phyloP scores from a whole-genome alignment of 2,888 invertebrate species.

The Amiota mariae region DNA sequence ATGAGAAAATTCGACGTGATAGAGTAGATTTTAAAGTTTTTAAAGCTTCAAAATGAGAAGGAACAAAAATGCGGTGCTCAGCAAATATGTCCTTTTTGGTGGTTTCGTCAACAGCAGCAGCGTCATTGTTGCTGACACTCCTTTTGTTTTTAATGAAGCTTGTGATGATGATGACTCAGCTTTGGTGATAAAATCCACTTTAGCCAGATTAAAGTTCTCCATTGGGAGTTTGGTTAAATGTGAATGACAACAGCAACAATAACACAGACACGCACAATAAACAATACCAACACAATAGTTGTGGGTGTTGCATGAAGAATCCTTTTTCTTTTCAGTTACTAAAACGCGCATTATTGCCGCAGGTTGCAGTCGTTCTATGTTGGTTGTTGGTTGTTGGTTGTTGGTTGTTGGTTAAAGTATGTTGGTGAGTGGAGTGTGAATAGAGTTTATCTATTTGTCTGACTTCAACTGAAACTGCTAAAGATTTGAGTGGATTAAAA shows the following conservation, averaged over 20 bases:
- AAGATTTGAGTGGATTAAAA: not conserved
- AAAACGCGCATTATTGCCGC: no score
- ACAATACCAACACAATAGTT: not conserved
- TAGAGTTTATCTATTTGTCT: no score
- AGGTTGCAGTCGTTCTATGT: no score
- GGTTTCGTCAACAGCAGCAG: not conserved
- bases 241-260: not conserved
- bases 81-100: not conserved
- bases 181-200: slow-evolving; percentile 28
- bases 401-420: no score
- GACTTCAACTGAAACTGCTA: not conserved
- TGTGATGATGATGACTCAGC: not conserved
- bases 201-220: slow-evolving; percentile 34
- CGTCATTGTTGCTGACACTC: not conserved
- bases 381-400: no score
- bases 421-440: no score
- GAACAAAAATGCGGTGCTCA: not conserved
- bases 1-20: slow-evolving; percentile 13
- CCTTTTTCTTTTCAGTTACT: no score
- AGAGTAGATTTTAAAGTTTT: slow-evolving; percentile 4
- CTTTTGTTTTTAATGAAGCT: no score
- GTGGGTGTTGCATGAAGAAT: not conserved
- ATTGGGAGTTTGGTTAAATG: slow-evolving; percentile 27
- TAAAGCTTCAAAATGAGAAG: not conserved
- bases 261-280: not conserved